Base-by-base conservation (phyloP, 2,797 vertebrate species). In the Coreius guichenoti region DNA sequence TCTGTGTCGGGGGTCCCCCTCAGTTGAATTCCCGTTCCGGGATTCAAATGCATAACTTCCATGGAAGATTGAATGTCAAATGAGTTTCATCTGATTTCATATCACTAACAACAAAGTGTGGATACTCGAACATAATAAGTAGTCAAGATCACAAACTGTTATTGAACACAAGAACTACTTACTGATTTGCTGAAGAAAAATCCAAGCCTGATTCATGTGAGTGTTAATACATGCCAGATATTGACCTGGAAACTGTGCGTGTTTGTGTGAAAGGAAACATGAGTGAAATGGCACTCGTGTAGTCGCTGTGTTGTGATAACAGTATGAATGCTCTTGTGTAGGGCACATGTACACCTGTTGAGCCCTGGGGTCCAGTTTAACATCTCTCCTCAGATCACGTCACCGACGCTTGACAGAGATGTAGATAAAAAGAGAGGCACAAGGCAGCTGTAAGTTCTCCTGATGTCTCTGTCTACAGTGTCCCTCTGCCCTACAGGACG, bases 311-410 rank as follows among this genome's bases (percentile, higher is more conserved):
- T 49, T 49, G 45, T 31, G 45, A 12, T 31, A 54, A 51, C 4
- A 33, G 47, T 49, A 13, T 13, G 17, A 6, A 5, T 21, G 33
- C 26, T 51, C 11, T 45, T n/a, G 72, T 51, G 26, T 31, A 45
- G 69, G 39, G 39, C 69, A 21, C 47, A 47, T 51, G 72, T 74
- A 17, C 72, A 74, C 72, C 26, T 49, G 26, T 74, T 51, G 47
- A 54, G 47, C 47, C 72, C 73, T 54, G 73, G 73, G 73, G 29
- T 75, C 73, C 29, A 17, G 47, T 29, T 65, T 31, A 65, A 65
- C 61, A 39, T 45, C 36, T 70, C 36, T 29, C 6, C 67, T 21
- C 26, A 49, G 26, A 73, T 73, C 72, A 51, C 16, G n/a, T 49
- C n/a, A 69, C 33, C 21, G 19, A 68, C 8, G 19, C 19, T 36